phyloP scores from a whole-genome alignment of 2,113 vertebrate genomes.

The Mobula hypostoma region DNA sequence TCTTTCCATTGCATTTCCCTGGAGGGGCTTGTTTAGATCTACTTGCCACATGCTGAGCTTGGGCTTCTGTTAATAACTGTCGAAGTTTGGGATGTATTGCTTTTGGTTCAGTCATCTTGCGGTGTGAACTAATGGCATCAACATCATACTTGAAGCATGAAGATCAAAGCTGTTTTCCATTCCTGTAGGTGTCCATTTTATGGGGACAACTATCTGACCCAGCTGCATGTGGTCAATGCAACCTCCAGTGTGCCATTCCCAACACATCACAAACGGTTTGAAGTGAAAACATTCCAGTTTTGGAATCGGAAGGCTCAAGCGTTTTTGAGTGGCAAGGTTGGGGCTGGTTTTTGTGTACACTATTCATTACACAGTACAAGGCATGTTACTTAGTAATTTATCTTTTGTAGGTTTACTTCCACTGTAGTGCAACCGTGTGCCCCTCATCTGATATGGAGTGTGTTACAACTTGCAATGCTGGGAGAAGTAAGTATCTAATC shows the following conservation, averaged over 20 bases:
- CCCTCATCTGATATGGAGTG: not conserved
- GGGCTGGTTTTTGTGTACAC: not conserved
- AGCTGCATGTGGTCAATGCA: not conserved
- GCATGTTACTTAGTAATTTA: too few relatives aligned
- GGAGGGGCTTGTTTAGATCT: too few relatives aligned
- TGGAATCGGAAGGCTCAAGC: not conserved
- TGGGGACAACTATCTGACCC: conserved; percentile 8
- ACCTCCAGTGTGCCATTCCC: not conserved
- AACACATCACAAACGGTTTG: conserved; percentile 11
- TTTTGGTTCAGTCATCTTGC: too few relatives aligned
- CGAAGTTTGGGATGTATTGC: too few relatives aligned
- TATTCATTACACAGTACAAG: not conserved
- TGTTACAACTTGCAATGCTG: not conserved
- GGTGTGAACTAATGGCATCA: too few relatives aligned
- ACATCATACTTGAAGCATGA: too few relatives aligned
- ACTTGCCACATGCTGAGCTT: too few relatives aligned
- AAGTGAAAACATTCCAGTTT: conserved; percentile 7
- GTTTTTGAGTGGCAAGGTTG: not conserved
- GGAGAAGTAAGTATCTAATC: not conserved
- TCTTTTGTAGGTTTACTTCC: not conserved
- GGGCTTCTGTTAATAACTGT: too few relatives aligned
- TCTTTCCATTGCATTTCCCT: too few relatives aligned
- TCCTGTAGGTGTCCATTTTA: not conserved
- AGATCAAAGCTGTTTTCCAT: not conserved
- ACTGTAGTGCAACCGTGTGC: conserved; percentile 20